Percentiles rank a stretch among this genome's conserved stretches.
Conservation (phyloP, 2,113 vertebrate genomes). For the Dascyllus trimaculatus region DNA sequence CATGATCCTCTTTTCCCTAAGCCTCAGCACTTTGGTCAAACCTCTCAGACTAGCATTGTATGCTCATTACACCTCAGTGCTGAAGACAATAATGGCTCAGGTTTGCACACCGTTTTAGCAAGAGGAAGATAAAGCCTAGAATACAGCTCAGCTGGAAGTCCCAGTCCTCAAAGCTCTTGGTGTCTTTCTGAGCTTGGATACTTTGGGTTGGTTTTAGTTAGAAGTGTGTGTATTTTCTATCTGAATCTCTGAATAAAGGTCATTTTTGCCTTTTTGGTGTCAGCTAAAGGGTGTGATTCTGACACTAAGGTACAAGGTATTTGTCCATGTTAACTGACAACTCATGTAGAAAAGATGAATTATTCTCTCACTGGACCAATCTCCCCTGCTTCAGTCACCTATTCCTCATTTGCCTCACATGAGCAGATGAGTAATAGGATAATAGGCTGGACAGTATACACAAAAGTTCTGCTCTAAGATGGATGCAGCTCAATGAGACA, state of each 20-base stretch:
- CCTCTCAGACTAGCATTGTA: slow-evolving; percentile 57
- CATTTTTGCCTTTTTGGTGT: neutral
- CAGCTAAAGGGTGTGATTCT: slow-evolving; percentile 3
- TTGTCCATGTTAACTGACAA: slow-evolving; percentile 19
- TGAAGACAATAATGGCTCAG: slow-evolving; percentile 68
- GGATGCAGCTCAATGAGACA: slow-evolving; percentile 37
- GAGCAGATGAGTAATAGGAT: slow-evolving; percentile 55
- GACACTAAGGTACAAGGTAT: slow-evolving; percentile 7
- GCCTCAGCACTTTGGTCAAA: slow-evolving; percentile 74
- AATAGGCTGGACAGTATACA: slow-evolving; percentile 18
- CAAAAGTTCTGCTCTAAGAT: slow-evolving; percentile 42
- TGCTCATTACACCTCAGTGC: slow-evolving; percentile 70
- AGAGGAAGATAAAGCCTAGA: slow-evolving; percentile 40
- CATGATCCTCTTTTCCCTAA: slow-evolving; percentile 72
- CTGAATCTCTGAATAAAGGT: neutral
- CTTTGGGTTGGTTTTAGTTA: neutral
- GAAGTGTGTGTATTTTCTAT: neutral
- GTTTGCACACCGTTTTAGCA: slow-evolving; percentile 50
- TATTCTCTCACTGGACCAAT: slow-evolving; percentile 12
- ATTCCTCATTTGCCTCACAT: slow-evolving; percentile 44
- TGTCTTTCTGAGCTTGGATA: neutral
- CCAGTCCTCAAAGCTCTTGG: neutral
- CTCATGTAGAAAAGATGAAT: slow-evolving; percentile 23
- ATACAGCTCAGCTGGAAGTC: slow-evolving; percentile 4
- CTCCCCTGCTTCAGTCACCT: slow-evolving; percentile 19